Percentiles rank a stretch among this genome's conserved stretches.
Conservation (phyloP, 2,797 vertebrate species). For the Apogon talboti region DNA sequence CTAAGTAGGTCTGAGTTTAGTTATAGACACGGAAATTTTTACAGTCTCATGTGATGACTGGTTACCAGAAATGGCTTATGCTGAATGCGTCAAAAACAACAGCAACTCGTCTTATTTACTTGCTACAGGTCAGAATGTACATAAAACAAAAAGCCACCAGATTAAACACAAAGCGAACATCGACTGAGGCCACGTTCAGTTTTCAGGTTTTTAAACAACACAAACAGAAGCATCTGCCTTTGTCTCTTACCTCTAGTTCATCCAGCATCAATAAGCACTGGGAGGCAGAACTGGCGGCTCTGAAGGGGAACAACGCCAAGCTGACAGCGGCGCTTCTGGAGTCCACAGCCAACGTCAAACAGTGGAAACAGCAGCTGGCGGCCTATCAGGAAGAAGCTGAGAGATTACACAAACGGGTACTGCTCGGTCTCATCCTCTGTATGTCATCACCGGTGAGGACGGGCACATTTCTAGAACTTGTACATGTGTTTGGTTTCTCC, state of each 20-base stretch:
- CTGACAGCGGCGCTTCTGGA: conserved; percentile 97
- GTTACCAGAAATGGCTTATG: neutral
- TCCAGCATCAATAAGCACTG: conserved; percentile 94
- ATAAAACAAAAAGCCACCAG: no score
- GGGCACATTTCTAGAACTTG: neutral
- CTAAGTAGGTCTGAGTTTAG: no score
- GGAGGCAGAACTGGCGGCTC: conserved; percentile 96
- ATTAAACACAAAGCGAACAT: no score
- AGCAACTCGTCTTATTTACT: no score
- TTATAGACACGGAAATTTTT: neutral
- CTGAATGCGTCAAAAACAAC: no score
- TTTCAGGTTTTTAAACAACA: no score
- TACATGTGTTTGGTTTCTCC: neutral
- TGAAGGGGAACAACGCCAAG: conserved; percentile 98
- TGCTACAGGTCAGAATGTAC: no score
- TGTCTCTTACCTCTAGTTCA: conserved; percentile 80
- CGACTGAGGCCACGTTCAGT: no score
- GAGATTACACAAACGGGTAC: conserved; percentile 93
- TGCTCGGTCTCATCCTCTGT: neutral
- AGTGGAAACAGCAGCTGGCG: conserved; percentile 98
- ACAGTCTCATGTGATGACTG: neutral
- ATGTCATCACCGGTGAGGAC: no score
- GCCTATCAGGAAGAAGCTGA: conserved; percentile 98
- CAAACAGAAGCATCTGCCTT: neutral
- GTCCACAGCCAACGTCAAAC: conserved; percentile 98